Base-by-base conservation (phyloP, 2,888 invertebrate genomes). In the Elgonia sp. region DNA sequence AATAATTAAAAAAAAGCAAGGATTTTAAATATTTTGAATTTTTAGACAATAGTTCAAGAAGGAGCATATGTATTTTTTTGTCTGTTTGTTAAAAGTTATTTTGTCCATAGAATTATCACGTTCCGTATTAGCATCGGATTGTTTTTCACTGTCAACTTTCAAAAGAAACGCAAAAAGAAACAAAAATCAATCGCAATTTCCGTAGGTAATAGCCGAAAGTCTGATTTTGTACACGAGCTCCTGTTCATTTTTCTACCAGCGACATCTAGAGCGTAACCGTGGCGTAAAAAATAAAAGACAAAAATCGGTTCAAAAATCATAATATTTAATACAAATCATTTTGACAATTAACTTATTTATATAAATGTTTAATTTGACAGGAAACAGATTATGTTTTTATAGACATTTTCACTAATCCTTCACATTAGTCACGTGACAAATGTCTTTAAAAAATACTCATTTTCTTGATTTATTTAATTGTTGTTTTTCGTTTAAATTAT, bases 161-260 rank as follows among this genome's bases (percentile, higher is more conserved):
- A 39, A 18, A 21, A 29, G 14, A 40, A 65, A 55, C 42, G 63
- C 29, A 29, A 29, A 29, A 29, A 29, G 29, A 29, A 29, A 29
- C n/a, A n/a, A 29, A 40, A 50, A 81, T 40, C 75, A 55, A 57
- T 46, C 21, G 57, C 21, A 65, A 67, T 65, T 75, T 14, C 21
- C 53, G 29, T 76, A 84, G 84, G 20, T 70, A 20, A 29, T 67
- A 75, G 67, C 14, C 40, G 40, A 53, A 84, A 84, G 76, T 84
- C 84, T 84, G 84, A 84, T 76, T 84, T 76, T 84, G 70, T 84
- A 84, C 76, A 69, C 46, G 62, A 84, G 62, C n/a, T 69, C 53
- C n/a, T 20, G 40, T 84, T 84, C 75, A 60, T 69, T 69, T 75
- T 84, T 84, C 40, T 84, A 76, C 65, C 39, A 63, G n/a, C 42